Conservation (phyloP, 2,797 vertebrate species). For the Schizopygopsis pylzovi region DNA sequence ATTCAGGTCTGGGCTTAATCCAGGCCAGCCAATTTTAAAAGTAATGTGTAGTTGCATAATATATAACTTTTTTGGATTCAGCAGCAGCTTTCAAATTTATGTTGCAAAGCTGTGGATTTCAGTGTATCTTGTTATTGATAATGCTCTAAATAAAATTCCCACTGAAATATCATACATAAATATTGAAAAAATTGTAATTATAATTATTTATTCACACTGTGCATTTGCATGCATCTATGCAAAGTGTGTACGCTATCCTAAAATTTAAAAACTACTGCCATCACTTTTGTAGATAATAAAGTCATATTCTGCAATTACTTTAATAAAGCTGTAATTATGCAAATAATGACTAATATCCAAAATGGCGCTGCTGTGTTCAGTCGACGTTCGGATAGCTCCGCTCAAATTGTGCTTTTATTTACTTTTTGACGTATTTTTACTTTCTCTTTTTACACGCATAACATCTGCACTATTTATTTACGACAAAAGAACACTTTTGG, state of each 20-base stretch:
- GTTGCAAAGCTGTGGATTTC: not conserved
- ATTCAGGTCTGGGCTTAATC: not conserved
- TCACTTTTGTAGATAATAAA: not conserved
- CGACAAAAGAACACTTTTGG: no score
- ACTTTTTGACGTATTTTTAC: no score
- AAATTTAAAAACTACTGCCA: not conserved
- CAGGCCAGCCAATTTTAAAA: not conserved
- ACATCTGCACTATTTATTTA: no score
- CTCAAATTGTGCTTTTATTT: no score
- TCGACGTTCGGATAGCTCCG: no score
- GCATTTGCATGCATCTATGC: not conserved
- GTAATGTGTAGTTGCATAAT: not conserved
- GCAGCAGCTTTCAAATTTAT: not conserved
- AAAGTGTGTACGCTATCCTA: not conserved
- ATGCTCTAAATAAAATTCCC: not conserved
- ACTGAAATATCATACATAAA: not conserved
- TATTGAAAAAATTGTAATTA: not conserved
- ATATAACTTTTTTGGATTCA: not conserved
- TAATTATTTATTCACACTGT: not conserved
- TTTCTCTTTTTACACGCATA: no score
- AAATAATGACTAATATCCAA: not conserved
- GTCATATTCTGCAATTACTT: not conserved
- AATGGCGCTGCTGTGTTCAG: no score
- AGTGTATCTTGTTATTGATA: not conserved
- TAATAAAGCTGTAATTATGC: not conserved